phyloP scores from a whole-genome alignment of 2,797 vertebrate species.

The Melanogrammus aeglefinus region DNA sequence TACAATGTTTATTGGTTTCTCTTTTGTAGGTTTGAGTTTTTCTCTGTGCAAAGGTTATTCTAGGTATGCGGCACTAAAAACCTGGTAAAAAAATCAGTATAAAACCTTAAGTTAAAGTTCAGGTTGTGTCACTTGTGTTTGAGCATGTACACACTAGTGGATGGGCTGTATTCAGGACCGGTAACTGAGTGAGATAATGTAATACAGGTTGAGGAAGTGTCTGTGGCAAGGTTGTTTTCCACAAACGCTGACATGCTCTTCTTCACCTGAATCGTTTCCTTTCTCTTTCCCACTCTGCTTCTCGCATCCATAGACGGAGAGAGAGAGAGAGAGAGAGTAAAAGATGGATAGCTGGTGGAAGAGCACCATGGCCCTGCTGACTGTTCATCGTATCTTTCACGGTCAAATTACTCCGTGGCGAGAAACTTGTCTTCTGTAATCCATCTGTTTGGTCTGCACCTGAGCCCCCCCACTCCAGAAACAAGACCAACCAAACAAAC shows the following conservation, averaged over 20 bases:
- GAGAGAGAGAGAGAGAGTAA: not conserved
- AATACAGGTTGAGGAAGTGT: constrained; percentile 50
- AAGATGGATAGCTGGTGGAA: not conserved
- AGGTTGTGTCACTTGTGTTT: constrained; percentile 2
- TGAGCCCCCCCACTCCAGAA: not conserved
- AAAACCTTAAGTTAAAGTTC: not conserved
- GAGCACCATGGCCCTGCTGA: not conserved
- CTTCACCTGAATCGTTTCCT: not conserved
- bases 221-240: not conserved
- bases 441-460: not conserved
- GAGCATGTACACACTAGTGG: constrained; percentile 2
- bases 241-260: not conserved
- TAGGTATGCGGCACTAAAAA: constrained; percentile 39
- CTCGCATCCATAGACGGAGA: not conserved
- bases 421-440: not conserved
- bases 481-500: not conserved
- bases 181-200: constrained; percentile 53
- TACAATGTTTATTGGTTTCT: not conserved
- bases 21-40: constrained; percentile 41
- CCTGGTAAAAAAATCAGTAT: no score
- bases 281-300: not conserved
- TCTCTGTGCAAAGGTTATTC: constrained; percentile 47
- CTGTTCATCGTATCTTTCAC: not conserved
- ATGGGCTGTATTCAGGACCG: constrained; percentile 37
- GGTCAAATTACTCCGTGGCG: not conserved